A percentile compares a stretch with the other conserved stretches of the same genome.
These are phyloP conservation scores for Pollenia griseotomentosa DNA, from an alignment of 2,888 invertebrate species.

Conservation along the genomic window DNA sequence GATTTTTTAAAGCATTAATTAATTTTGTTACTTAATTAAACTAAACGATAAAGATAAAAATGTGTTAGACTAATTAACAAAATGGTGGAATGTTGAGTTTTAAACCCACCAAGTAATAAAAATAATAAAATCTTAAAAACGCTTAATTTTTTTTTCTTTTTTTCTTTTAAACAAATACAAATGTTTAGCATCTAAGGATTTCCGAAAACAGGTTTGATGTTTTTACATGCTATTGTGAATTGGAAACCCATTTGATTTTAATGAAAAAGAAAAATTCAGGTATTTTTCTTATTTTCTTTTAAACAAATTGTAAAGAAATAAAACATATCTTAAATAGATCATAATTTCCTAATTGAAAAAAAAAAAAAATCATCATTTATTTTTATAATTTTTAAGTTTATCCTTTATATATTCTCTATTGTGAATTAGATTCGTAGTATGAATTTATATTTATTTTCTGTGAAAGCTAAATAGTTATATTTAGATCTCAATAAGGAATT, in stretches of 20 bases:
- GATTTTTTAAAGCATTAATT: conserved; percentile 50
- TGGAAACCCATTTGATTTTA: not conserved
- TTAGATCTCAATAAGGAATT: too few species aligned
- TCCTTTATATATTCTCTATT: too few species aligned
- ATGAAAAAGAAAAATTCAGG: not conserved
- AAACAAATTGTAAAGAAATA: not conserved
- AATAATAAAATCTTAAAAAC: conserved; percentile 25
- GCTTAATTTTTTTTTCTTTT: not conserved
- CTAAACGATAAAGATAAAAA: conserved; percentile 58
- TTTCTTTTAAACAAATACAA: not conserved
- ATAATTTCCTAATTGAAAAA: too few species aligned
- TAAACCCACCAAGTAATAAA: conserved; percentile 50
- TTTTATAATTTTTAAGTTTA: too few species aligned
- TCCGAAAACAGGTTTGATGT: not conserved
- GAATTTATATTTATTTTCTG: too few species aligned
- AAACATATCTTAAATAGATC: too few species aligned
- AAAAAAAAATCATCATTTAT: too few species aligned
- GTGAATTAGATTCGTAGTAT: too few species aligned
- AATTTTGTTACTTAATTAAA: conserved; percentile 62
- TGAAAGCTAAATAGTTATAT: too few species aligned
- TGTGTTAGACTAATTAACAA: conserved; percentile 64
- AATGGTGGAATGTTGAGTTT: conserved; percentile 62
- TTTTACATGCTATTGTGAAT: conserved; percentile 7
- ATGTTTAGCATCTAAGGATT: too few species aligned
- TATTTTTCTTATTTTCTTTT: not conserved